Percentiles rank a stretch among this genome's conserved stretches.
Evolutionary conservation across 2,888 invertebrate genomes (phyloP).

Genomic region (Pristionchus fissidentatus): DNA sequence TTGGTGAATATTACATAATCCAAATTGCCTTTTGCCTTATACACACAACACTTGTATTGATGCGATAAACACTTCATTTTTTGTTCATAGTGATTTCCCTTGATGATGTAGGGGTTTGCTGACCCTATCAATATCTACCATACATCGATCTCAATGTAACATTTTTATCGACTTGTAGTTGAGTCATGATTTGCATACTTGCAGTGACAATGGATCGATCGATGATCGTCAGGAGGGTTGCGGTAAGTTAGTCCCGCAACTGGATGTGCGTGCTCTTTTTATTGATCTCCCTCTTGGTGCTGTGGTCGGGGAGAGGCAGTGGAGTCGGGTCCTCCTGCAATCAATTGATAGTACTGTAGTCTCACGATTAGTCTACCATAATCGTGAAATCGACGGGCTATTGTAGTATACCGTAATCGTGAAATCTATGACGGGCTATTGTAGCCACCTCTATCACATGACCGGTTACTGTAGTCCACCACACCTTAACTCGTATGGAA

Average conservation of each 20-base stretch:
- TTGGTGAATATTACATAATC: too few relatives aligned
- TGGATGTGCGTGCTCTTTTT: not conserved
- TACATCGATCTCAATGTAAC: not conserved
- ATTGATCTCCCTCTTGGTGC: not conserved
- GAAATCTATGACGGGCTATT: too few relatives aligned
- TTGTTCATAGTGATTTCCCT: not conserved
- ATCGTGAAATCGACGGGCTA: too few relatives aligned
- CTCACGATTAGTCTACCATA: too few relatives aligned
- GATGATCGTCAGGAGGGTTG: not conserved
- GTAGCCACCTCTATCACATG: too few relatives aligned
- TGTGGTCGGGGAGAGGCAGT: not conserved
- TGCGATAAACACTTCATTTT: not conserved
- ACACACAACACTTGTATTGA: not conserved
- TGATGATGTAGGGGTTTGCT: not conserved
- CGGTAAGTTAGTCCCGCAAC: not conserved
- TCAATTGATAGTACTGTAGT: not conserved
- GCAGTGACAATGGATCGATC: not conserved
- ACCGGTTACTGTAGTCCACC: too few relatives aligned
- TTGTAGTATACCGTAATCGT: too few relatives aligned
- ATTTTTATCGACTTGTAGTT: not conserved
- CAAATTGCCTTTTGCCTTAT: constrained; percentile 17
- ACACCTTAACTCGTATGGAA: too few relatives aligned
- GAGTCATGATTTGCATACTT: not conserved
- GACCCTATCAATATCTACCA: not conserved
- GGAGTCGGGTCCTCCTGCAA: not conserved